Conservation (phyloP, 2,797 vertebrate species). For the Alcedo atthis region DNA sequence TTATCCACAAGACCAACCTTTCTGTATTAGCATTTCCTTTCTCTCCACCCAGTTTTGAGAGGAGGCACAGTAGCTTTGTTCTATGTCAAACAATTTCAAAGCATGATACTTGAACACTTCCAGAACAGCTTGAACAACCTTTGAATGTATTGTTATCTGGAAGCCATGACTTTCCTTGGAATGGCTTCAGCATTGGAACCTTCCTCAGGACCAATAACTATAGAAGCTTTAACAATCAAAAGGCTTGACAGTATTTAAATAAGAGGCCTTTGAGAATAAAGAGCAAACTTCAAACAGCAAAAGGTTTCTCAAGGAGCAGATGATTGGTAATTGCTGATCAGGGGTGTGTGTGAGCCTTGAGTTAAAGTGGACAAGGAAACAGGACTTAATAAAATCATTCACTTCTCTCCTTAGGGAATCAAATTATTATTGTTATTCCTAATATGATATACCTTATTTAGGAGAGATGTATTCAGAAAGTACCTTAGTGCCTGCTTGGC, state of each 20-base stretch:
- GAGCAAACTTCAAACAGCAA: background rate
- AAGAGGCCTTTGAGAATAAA: background rate
- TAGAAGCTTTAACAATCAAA: background rate
- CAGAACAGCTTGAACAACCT: background rate
- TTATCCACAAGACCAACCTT: conserved; percentile 58
- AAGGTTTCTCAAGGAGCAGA: background rate
- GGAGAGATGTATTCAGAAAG: background rate
- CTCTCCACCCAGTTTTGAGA: conserved; percentile 58
- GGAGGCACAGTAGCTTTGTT: conserved; percentile 23
- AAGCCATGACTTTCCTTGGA: background rate
- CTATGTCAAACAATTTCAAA: background rate
- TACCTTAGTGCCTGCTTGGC: background rate
- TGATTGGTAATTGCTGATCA: background rate
- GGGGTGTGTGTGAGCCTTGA: background rate
- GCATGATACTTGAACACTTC: background rate
- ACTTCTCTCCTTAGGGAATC: too few species aligned
- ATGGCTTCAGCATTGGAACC: background rate
- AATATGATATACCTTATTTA: background rate
- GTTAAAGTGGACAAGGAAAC: background rate
- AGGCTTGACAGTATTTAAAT: background rate
- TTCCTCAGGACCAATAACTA: background rate
- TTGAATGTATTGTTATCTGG: conserved; percentile 20
- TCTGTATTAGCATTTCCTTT: conserved; percentile 52
- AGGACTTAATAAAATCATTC: background rate
- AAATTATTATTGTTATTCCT: background rate